Evolutionary conservation across 2,113 vertebrate species (phyloP), one percentile per base, ranked within the genome.

Genomic region (Boulengerochromis microlepis): DNA sequence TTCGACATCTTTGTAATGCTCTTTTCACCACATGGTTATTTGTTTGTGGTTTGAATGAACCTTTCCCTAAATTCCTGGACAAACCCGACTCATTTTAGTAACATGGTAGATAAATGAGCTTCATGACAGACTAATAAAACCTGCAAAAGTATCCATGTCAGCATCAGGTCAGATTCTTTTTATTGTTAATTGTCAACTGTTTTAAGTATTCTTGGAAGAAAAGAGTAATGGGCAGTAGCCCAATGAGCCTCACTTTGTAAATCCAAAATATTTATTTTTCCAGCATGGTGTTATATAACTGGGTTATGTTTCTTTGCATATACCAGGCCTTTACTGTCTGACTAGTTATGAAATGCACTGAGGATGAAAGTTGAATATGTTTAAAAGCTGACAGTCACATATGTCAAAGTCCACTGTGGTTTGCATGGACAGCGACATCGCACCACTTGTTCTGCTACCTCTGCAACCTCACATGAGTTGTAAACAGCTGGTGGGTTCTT

Each of bases 341-440:
- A 69, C 6, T 4, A 38, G 7, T 69, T n/a, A 7, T 66, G 10
- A 22, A 71, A 71, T 16, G 35, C 11, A 19, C 45, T 18, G 6
- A 0, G 16, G 1, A 19, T 50, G 16, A 78, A 13, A 50, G 26
- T 31, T 31, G 10, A 19, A 31, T n/a, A 50, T 80, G 45, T 12
- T 76, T 78, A 31, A 0, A 29, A 50, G 26, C 6, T 50, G 71
- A 10, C 26, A 78, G 24, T 78, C 24, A 47, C 26, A 45, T 74
- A 5, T 59, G 24, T 16, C 7, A 16, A 31, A 0, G 8, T 31
- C 26, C 26, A 18, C 0, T 59, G 26, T 42, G 11, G 64, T 38
- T 22, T 40, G 19, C 35, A 40, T 40, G 64, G 11, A 35, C 7
- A 6, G 5, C 11, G 52, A 22, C 10, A 22, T 22, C 3, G 0